phyloP scores from a whole-genome alignment of 2,113 vertebrate species.

The Oophaga pumilio region DNA sequence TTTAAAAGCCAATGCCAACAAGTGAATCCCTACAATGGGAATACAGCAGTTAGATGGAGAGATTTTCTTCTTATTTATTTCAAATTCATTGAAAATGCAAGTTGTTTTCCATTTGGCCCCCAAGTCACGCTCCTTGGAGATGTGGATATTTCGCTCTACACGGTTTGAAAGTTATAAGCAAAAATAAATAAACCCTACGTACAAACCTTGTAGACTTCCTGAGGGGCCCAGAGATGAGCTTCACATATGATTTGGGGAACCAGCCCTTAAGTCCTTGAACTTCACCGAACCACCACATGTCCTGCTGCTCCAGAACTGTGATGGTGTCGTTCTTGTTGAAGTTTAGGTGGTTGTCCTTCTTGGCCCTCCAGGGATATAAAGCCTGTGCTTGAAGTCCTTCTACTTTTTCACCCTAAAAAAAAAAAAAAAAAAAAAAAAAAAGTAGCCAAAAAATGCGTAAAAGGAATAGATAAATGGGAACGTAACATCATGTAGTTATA shows the following conservation, averaged over 20 bases:
- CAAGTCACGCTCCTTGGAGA: too few relatives aligned
- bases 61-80: too few relatives aligned
- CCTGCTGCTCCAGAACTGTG: constrained; percentile 96
- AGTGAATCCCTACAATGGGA: too few relatives aligned
- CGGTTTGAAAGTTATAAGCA: neutral
- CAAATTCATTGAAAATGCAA: too few relatives aligned
- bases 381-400: constrained; percentile 97
- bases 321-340: constrained; percentile 98
- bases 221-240: constrained; percentile 91
- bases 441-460: neutral
- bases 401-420: constrained; percentile 87
- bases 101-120: too few relatives aligned
- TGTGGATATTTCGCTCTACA: too few relatives aligned
- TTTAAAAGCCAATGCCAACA: too few relatives aligned
- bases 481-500: too few relatives aligned
- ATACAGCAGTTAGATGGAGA: too few relatives aligned
- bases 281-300: constrained; percentile 99
- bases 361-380: constrained; percentile 95
- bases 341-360: constrained; percentile 98
- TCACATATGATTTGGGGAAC: constrained; percentile 99
- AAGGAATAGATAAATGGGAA: neutral
- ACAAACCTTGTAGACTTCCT: constrained; percentile 85
- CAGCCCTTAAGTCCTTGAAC: constrained; percentile 97
- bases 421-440: too few relatives aligned
- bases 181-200: too few relatives aligned